phyloP scores from a whole-genome alignment of 2,113 vertebrate species.

The Arizona elegans region DNA sequence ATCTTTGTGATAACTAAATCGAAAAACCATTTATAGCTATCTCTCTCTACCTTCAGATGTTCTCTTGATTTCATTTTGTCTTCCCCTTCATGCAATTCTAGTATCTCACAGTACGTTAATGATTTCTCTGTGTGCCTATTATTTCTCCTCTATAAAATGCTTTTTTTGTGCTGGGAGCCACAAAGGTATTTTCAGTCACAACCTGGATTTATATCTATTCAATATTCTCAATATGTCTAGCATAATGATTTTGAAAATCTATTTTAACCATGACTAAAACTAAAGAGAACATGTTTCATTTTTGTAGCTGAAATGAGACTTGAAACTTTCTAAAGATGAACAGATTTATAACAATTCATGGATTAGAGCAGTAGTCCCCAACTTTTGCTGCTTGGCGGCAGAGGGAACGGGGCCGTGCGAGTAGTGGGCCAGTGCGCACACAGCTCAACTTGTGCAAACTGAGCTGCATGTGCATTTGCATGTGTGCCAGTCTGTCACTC shows the following conservation, averaged over 20 bases:
- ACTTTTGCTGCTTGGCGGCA: too few species aligned
- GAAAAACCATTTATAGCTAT: not conserved
- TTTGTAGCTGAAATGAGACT: not conserved
- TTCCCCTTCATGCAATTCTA: not conserved
- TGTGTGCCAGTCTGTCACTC: too few species aligned
- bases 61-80: not conserved
- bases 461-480: too few species aligned
- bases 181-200: not conserved
- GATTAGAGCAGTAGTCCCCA: not conserved
- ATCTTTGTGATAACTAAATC: not conserved
- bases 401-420: too few species aligned
- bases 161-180: not conserved
- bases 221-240: not conserved
- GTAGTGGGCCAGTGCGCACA: too few species aligned
- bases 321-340: not conserved
- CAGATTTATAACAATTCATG: not conserved
- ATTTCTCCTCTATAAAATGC: not conserved
- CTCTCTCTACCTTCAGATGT: not conserved
- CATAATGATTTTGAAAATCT: not conserved
- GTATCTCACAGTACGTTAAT: not conserved
- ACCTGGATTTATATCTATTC: not conserved
- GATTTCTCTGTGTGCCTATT: not conserved
- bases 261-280: conserved; percentile 18
- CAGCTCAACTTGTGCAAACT: too few species aligned
- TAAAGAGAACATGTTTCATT: conserved; percentile 40